These are phyloP conservation scores for Aphidius ervi DNA, from an alignment of 1,140 invertebrate species.

Conservation along the genomic window DNA sequence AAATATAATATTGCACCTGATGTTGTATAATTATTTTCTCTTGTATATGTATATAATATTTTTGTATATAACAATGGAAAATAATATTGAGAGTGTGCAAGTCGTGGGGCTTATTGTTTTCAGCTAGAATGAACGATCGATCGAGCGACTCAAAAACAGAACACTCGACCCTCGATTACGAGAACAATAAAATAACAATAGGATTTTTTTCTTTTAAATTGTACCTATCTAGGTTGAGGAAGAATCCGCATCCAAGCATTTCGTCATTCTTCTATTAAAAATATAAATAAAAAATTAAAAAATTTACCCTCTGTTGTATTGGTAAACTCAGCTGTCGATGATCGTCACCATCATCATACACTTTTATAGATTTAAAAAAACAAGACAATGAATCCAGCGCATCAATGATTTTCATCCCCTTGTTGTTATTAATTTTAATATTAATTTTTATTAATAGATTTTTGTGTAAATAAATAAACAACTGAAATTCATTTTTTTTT, in stretches of 20 bases:
- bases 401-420: background rate
- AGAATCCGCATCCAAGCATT: conserved; percentile 17
- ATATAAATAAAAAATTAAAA: background rate
- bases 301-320: conserved; percentile 4
- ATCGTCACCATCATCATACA: conserved; percentile 3
- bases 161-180: conserved; percentile 25
- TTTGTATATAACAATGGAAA: no score
- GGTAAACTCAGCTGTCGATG: conserved; percentile 11
- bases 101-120: conserved; percentile 19
- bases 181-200: conserved; percentile 21
- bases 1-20: no score
- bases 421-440: conserved; percentile 5
- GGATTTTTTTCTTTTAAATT: conserved; percentile 17
- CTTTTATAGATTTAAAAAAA: background rate
- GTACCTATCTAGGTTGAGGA: conserved; percentile 5
- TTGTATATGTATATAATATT: no score
- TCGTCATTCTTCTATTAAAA: no score
- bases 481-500: background rate
- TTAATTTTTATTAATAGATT: background rate
- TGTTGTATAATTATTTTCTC: no score
- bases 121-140: conserved; percentile 22
- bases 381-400: no score
- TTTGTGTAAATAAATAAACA: background rate
- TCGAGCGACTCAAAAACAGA: conserved; percentile 26
- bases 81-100: background rate